These are phyloP conservation scores for Zootermopsis nevadensis DNA, from an alignment of 2,888 invertebrate species.

Conservation along the genomic window DNA sequence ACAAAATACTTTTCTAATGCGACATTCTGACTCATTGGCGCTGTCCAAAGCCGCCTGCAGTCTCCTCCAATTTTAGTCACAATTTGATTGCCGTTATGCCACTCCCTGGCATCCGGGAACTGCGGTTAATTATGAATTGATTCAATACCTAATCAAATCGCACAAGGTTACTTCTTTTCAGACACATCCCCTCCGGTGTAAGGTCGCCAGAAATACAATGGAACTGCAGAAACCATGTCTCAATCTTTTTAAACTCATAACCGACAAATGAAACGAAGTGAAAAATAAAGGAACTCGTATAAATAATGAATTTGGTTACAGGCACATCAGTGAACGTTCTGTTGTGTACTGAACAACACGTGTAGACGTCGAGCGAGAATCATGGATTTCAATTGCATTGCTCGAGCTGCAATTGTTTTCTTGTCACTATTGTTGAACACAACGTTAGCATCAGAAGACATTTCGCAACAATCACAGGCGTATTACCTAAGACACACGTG, in stretches of 20 bases:
- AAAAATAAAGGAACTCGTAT: not conserved
- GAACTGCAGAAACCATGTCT: not conserved
- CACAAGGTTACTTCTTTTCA: not conserved
- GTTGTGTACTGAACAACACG: not conserved
- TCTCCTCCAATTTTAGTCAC: not conserved
- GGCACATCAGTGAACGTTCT: not conserved
- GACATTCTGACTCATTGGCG: no score
- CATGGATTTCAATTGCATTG: not conserved
- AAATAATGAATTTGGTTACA: not conserved
- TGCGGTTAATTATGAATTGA: slow-evolving; percentile 6
- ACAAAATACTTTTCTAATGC: no score
- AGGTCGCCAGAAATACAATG: slow-evolving; percentile 14
- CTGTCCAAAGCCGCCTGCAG: not conserved
- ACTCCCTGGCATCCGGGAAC: slow-evolving; percentile 11
- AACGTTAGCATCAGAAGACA: not conserved
- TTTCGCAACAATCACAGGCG: no score
- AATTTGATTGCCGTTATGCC: not conserved
- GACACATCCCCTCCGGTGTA: not conserved
- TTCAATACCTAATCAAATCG: slow-evolving; percentile 1
- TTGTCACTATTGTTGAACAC: not conserved
- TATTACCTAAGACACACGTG: not conserved
- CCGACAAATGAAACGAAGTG: slow-evolving; percentile 24
- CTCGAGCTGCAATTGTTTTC: not conserved
- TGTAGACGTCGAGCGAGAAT: not conserved
- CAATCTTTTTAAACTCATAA: not conserved